Evolutionary conservation across 2,113 vertebrate genomes (phyloP), one percentile per base, ranked within the genome.

Genomic region (Henicopernis longicauda): DNA sequence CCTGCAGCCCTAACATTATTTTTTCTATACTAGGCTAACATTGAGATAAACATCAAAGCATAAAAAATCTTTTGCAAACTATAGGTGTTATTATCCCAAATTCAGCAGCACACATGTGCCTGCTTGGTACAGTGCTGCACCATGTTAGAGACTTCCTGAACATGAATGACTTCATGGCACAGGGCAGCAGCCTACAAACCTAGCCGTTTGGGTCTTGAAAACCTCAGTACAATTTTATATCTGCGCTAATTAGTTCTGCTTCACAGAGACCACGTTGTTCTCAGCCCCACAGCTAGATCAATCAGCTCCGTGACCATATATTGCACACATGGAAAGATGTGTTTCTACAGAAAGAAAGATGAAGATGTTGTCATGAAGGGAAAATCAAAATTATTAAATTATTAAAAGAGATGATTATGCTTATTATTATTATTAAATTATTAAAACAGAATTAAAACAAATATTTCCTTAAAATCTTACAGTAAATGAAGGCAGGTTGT

Each of bases 231-330:
- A 94, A 72, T 87, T 86, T 95, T 91, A 11, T 62, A 57, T 76
- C 74, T 10, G 5, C 3, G 2, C 5, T 96, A 91, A 94, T 96
- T 97, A 95, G 73, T 82, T 94, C 89, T 96, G 81, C 73, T 95
- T 96, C 81, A 47, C 70, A 89, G 81, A 93, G 84, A 93, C 55
- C 40, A 52, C 1, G 1, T 21, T 91, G 38, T 42, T 91, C 31
- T 63, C 61, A 90, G n/a, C 8, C 29, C 52, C 65, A 67, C 32
- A 85, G 49, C 23, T 40, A 57, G 26, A 69, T 44, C 70, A 59
- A 34, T 82, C 38, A 82, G 27, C 73, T 85, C 52, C 82, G 83
- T 34, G 91, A 76, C n/a, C 29, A 67, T 44, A 40, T 5, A 50
- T 34, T 70, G 27, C 42, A 71, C 17, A 16, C 11, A n/a, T 0